These are phyloP conservation scores for Tamandua tetradactyla DNA, from an alignment of 2,797 vertebrate species.

Conservation along the genomic window DNA sequence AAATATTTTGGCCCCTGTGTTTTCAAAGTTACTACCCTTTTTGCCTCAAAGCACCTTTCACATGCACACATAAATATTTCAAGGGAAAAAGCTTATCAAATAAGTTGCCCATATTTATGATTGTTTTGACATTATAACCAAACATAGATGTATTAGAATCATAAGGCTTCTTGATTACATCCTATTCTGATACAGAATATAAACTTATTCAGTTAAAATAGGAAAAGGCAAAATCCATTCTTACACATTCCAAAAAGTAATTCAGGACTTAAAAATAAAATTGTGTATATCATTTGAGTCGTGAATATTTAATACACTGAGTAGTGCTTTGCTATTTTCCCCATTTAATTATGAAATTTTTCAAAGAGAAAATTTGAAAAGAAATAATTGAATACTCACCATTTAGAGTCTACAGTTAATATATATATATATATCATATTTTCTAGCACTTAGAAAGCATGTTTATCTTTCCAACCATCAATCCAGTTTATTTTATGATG, in stretches of 20 bases:
- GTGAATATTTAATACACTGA: not conserved
- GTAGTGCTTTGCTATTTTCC: not conserved
- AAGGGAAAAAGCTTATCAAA: not conserved
- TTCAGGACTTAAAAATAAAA: not conserved
- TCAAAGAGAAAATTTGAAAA: not conserved
- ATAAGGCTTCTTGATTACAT: not conserved
- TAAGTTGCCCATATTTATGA: not conserved
- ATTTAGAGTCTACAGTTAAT: not conserved
- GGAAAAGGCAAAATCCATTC: not conserved
- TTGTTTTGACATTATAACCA: not conserved
- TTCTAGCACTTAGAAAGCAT: not conserved
- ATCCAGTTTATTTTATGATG: not conserved
- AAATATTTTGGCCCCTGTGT: not conserved
- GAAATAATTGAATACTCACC: not conserved
- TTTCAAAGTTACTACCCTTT: not conserved
- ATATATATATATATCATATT: not conserved
- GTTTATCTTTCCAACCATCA: not conserved
- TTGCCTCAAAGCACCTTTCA: not conserved
- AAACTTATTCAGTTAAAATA: not conserved
- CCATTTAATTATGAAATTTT: not conserved
- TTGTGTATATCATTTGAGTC: not conserved
- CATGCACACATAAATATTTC: not conserved
- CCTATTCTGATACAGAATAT: not conserved
- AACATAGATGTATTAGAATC: not conserved
- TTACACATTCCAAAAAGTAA: constrained; percentile 6